Evolutionary conservation across 2,797 vertebrate genomes (phyloP), one percentile per base, ranked within the genome.

Genomic region (Acanthurus lineatus): DNA sequence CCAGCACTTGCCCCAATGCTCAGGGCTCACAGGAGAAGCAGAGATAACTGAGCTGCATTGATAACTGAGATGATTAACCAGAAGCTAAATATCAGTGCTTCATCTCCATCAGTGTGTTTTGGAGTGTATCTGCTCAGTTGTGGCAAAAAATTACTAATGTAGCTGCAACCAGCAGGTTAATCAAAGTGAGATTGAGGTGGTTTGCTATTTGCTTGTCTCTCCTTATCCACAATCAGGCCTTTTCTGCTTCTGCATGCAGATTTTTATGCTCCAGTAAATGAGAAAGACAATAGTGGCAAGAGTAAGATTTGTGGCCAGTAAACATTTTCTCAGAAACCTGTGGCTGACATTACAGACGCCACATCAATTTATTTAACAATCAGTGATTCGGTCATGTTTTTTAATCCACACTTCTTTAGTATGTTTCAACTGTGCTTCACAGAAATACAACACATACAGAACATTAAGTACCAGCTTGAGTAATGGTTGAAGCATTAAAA

Each of bases 401-500:
- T 53, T 44, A 32, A 32, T 32, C 32, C 32, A 32, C 42, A 16
- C 15, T 47, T 47, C 15, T 47, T 47, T 7, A 16, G 10, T 47
- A 11, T 47, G 44, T 47, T 49, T 49, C 17, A 32, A n/a, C 1
- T 2, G 7, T n/a, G 1, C 22, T 94, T 94, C 91, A 88, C 63
- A 49, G 52, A 54, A 61, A 68, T 66, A 58, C 49, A 22, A 16
- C 11, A 73, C 47, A 49, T 22, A 9, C 2, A 22, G 49, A 22
- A 52, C 4, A 60, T 0, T 10, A 28, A 66, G 45, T 69, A 58
- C 4, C 28, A 38, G 73, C 47, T 28, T 64, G 51, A 71, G 52
- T 77, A 81, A 77, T 64, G 47, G 64, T 59, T 47, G 64, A 84
- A 75, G n/a, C 58, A 53, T 20, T 68, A 32, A 35, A 69, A 82